Conservation (phyloP, 2,888 invertebrate genomes). For the Yponomeuta evonymella region DNA sequence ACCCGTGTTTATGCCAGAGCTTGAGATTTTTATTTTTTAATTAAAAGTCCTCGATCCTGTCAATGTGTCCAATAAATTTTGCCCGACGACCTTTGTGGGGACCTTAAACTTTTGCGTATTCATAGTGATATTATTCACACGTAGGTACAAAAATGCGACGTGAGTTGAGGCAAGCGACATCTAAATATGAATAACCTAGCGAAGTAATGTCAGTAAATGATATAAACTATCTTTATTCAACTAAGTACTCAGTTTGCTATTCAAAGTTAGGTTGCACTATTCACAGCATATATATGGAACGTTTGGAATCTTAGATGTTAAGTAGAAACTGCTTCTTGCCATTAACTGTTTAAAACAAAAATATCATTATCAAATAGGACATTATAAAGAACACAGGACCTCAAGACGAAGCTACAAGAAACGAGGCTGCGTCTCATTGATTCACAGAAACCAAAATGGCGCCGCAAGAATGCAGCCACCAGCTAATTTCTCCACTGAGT, state of each 20-base stretch:
- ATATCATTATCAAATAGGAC: neutral
- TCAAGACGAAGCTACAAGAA: neutral
- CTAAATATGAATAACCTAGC: neutral
- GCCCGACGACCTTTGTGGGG: slow-evolving; percentile 30
- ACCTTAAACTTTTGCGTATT: slow-evolving; percentile 30
- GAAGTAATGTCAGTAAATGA: neutral
- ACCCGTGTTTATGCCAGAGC: neutral
- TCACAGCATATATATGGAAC: no score
- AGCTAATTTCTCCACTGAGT: slow-evolving; percentile 20
- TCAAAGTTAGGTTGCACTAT: no score
- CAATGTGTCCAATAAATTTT: slow-evolving; percentile 32
- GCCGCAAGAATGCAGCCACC: neutral
- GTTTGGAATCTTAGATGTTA: no score
- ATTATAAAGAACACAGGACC: neutral
- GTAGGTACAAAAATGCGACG: neutral
- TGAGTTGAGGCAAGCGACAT: neutral
- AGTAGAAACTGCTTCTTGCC: no score
- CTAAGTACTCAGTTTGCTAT: no score
- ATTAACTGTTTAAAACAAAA: no score
- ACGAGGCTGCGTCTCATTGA: neutral
- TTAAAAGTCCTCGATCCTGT: slow-evolving; percentile 39
- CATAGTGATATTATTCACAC: slow-evolving; percentile 3
- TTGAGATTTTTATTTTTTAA: slow-evolving; percentile 28
- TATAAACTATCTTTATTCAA: no score
- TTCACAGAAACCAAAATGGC: neutral